Evolutionary conservation across 2,113 vertebrate genomes (phyloP), one percentile per base, ranked within the genome.

Genomic region (Rhegmatorhina hoffmannsi): DNA sequence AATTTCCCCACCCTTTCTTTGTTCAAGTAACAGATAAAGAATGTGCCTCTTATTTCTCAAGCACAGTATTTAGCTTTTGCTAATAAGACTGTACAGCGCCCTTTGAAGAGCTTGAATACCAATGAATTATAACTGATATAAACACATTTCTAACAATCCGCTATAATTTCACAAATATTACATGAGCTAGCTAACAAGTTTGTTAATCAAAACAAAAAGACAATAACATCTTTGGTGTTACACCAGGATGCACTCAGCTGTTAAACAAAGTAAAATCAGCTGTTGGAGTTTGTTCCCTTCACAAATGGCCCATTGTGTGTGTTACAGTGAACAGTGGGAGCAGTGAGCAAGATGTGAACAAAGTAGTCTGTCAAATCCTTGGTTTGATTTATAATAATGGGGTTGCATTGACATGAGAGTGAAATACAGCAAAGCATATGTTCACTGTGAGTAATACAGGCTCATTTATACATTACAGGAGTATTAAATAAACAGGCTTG

Each of bases 41-140:
- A 90, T 80, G 77, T 85, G 63, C 66, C 58, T 96, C 87, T 87
- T 74, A 50, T 69, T 96, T 89, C 87, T 93, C 47, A 83, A 94
- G 80, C 11, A 62, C 43, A 83, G 33, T 43, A 87, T 69, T 74
- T 70, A 50, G 40, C 55, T 89, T 70, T 84, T 77, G 40, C 40
- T 79, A 93, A 90, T 85, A 90, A 92, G 76, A 84, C 29, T 67
- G 33, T 17, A 47, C 13, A 34, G 43, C 56, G 83, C 46, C 43
- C 92, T 96, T 94, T 92, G 67, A 95, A 94, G 72, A 88, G 38
- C 63, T 76, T 73, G 34, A 89, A 63, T 67, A 66, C 69, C 63
- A 82, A 40, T 66, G 55, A 66, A 26, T 80, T 92, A 21, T 83
- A 90, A 89, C 26, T 70, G 69, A 24, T 85, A 60, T 73, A 89